These are phyloP conservation scores for Allobates femoralis DNA, from an alignment of 2,797 vertebrate genomes.

Conservation along the genomic window DNA sequence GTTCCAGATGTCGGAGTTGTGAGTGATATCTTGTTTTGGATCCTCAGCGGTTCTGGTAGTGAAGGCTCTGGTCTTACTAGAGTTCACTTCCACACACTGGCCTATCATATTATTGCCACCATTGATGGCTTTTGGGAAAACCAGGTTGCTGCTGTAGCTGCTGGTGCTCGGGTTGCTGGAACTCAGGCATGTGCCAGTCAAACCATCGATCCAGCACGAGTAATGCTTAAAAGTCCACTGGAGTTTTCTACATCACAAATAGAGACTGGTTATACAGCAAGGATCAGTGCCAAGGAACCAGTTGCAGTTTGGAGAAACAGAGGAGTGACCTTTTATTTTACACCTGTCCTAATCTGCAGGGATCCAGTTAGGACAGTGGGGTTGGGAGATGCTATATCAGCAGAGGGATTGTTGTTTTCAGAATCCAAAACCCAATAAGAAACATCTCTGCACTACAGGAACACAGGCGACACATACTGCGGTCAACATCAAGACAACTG, in stretches of 20 bases:
- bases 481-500: background rate
- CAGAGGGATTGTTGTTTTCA: constrained; percentile 92
- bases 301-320: constrained; percentile 85
- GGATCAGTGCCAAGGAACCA: constrained; percentile 80
- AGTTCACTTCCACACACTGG: constrained; percentile 96
- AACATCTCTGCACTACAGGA: constrained; percentile 48
- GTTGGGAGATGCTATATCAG: constrained; percentile 94
- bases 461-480: constrained; percentile 15
- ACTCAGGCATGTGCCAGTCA: constrained; percentile 88
- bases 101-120: constrained; percentile 91
- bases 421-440: constrained; percentile 73
- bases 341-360: constrained; percentile 90
- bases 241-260: constrained; percentile 84
- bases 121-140: constrained; percentile 94
- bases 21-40: constrained; percentile 95
- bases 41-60: constrained; percentile 81
- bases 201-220: constrained; percentile 79
- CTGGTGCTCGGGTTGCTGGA: constrained; percentile 89
- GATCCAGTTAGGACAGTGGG: constrained; percentile 92
- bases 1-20: constrained; percentile 89
- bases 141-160: constrained; percentile 88
- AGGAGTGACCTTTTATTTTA: constrained; percentile 88
- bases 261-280: constrained; percentile 74
- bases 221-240: constrained; percentile 84
- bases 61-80: constrained; percentile 88